Percentiles rank a stretch among this genome's conserved stretches.
These are phyloP conservation scores for Cepaea nemoralis DNA, from an alignment of 1,140 invertebrate species.

Conservation along the genomic window DNA sequence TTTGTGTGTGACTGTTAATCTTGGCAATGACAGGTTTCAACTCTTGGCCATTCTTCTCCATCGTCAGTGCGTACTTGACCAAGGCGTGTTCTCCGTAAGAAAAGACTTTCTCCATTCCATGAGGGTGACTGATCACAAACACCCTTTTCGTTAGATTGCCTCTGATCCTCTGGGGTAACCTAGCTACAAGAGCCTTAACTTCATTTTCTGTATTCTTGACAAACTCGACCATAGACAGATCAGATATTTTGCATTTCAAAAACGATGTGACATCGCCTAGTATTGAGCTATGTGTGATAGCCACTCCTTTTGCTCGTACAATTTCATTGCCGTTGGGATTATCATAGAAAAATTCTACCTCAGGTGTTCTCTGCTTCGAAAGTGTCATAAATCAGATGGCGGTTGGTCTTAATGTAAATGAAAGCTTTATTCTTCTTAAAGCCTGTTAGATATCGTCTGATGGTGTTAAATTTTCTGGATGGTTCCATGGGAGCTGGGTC, in stretches of 20 bases:
- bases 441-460: neutral
- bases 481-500: neutral
- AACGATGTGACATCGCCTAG: neutral
- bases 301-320: neutral
- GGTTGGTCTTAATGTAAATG: conserved; percentile 14
- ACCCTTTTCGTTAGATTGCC: neutral
- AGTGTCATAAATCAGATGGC: neutral
- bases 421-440: neutral
- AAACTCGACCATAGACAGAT: neutral
- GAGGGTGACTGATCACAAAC: conserved; percentile 13
- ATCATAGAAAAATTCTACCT: conserved; percentile 20
- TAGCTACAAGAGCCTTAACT: neutral
- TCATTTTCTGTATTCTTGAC: neutral
- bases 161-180: neutral
- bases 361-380: conserved; percentile 1
- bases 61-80: neutral
- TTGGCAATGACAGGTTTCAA: neutral
- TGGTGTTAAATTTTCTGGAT: neutral
- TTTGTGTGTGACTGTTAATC: conserved; percentile 18
- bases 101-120: neutral
- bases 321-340: neutral
- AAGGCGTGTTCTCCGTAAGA: conserved; percentile 6
- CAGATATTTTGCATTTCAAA: neutral
- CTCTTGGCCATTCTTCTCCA: neutral
- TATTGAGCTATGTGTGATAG: neutral